phyloP scores from a whole-genome alignment of 2,888 invertebrate species.

The Eremobia ochroleuca region DNA sequence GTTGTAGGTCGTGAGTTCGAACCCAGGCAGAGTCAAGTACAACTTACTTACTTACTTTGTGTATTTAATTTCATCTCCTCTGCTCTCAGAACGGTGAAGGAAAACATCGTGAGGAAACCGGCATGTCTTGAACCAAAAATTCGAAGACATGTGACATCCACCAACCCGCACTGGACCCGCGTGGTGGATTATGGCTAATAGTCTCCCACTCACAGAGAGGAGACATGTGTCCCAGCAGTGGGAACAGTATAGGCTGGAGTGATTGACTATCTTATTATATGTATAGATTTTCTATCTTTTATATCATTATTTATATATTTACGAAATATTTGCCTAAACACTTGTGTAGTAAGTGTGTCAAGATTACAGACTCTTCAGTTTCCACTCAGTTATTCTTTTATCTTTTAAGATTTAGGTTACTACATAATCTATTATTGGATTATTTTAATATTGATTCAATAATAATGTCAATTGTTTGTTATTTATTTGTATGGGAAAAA shows the following conservation, averaged over 20 bases:
- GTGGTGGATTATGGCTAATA: no score
- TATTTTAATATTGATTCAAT: background rate
- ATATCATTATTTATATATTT: background rate
- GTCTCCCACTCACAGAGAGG: background rate
- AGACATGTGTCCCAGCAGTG: background rate
- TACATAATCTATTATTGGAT: background rate
- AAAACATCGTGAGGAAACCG: no score
- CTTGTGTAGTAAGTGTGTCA: constrained; percentile 44
- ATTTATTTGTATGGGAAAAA: background rate
- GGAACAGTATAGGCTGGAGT: background rate
- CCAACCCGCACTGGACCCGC: no score
- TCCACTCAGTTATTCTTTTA: constrained; percentile 18
- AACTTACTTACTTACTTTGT: no score
- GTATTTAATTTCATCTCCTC: no score
- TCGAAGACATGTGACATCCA: no score
- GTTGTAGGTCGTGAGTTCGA: no score
- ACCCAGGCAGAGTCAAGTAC: no score
- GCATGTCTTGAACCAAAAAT: no score
- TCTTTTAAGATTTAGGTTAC: constrained; percentile 32
- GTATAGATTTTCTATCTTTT: constrained; percentile 2
- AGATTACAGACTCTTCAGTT: constrained; percentile 26
- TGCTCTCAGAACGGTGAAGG: no score
- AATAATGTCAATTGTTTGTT: constrained; percentile 9
- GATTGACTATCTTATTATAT: background rate
- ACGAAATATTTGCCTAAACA: constrained; percentile 21